These are phyloP conservation scores for Pteromalus puparum DNA, from an alignment of 1,140 invertebrate species.

Conservation along the genomic window DNA sequence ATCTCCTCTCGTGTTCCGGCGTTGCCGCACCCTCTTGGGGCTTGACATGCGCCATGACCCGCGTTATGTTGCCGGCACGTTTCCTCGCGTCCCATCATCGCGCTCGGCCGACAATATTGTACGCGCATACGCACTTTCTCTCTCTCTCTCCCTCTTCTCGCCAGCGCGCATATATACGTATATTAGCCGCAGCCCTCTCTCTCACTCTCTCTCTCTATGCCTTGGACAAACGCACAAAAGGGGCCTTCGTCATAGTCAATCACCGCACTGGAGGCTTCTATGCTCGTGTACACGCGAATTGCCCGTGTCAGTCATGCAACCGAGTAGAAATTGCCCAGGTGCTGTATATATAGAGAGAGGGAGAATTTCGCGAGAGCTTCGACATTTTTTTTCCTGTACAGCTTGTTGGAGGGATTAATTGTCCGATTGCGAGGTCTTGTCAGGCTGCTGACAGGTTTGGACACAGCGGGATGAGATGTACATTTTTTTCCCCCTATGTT, in stretches of 20 bases:
- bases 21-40: constrained; percentile 66
- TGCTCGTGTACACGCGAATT: neutral
- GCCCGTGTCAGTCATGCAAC: neutral
- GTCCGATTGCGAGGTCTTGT: neutral
- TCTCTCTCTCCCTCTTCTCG: neutral
- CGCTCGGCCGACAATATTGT: neutral
- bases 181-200: neutral
- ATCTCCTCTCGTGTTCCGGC: constrained; percentile 31
- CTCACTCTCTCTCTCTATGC: neutral
- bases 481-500: neutral
- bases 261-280: neutral
- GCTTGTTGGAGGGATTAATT: too few species aligned
- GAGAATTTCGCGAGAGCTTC: too few species aligned
- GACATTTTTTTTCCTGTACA: too few species aligned
- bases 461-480: neutral
- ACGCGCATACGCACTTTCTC: neutral
- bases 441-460: neutral
- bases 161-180: neutral
- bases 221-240: neutral
- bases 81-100: constrained; percentile 9
- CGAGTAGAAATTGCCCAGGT: constrained; percentile 1
- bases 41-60: constrained; percentile 70
- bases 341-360: too few species aligned
- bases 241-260: neutral
- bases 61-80: constrained; percentile 55